phyloP scores from a whole-genome alignment of 2,797 vertebrate genomes.

The Mormyrops boulengeri region DNA sequence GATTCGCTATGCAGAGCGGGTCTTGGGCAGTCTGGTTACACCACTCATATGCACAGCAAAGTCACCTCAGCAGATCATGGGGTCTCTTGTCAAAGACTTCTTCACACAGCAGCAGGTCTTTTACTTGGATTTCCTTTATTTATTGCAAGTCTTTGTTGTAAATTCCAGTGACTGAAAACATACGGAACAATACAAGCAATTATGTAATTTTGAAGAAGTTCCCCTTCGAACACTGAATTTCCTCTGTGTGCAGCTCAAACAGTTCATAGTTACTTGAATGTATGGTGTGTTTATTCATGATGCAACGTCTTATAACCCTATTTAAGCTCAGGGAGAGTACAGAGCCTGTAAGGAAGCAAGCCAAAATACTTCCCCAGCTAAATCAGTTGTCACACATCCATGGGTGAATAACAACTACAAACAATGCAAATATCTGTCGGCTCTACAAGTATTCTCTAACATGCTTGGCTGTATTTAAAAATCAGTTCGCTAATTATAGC shows the following conservation, averaged over 20 bases:
- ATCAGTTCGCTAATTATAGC: background rate
- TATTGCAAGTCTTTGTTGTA: background rate
- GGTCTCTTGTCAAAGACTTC: conserved; percentile 87
- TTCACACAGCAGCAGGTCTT: conserved; percentile 84
- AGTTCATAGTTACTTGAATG: background rate
- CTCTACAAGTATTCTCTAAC: background rate
- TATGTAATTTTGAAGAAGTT: background rate
- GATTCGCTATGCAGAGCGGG: conserved; percentile 87
- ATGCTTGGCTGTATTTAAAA: background rate
- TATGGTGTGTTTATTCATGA: background rate
- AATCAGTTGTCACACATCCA: background rate
- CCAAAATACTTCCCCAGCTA: background rate
- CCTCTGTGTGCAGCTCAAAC: background rate
- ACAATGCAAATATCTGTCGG: background rate
- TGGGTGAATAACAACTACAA: background rate
- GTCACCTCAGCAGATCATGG: conserved; percentile 96
- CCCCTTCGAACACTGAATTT: background rate
- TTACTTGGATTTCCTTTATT: background rate
- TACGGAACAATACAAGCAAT: background rate
- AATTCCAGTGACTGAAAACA: background rate
- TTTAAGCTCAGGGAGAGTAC: background rate
- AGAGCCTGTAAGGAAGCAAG: background rate
- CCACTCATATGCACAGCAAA: conserved; percentile 89
- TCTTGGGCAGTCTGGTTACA: conserved; percentile 81
- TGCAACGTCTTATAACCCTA: background rate